phyloP scores from a whole-genome alignment of 1,140 invertebrate genomes.

The Zaprionus kolodkinae region DNA sequence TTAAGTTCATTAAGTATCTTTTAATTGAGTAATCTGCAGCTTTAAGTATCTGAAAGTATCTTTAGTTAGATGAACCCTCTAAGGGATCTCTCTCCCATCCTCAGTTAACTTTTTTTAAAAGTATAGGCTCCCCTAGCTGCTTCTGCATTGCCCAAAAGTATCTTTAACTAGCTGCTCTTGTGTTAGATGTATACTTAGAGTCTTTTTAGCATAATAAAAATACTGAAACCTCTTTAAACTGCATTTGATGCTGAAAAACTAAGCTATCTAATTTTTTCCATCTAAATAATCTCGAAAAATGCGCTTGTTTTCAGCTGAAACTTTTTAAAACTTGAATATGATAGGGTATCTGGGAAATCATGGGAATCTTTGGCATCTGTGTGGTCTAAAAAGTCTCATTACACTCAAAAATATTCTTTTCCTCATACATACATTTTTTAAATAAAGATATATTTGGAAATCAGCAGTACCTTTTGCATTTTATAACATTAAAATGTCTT shows the following conservation, averaged over 20 bases:
- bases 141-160: neutral
- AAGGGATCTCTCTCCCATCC: neutral
- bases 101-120: neutral
- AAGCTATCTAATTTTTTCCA: neutral
- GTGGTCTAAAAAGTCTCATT: too few species aligned
- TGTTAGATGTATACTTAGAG: too few species aligned
- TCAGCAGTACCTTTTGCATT: too few species aligned
- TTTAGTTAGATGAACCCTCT: neutral
- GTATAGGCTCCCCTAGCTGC: neutral
- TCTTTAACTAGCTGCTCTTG: neutral
- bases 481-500: too few species aligned
- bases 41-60: neutral
- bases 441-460: too few species aligned
- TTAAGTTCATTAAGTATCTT: neutral
- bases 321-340: neutral
- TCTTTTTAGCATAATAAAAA: neutral
- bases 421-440: too few species aligned
- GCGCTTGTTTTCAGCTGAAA: neutral
- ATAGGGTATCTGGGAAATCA: neutral
- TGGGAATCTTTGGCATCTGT: neutral
- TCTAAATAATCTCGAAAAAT: neutral
- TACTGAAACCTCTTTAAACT: neutral
- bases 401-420: too few species aligned
- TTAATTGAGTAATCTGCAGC: neutral
- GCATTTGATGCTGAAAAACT: neutral